Conservation (phyloP, 2,113 vertebrate species). For the Tenebrosternarchus preto region DNA sequence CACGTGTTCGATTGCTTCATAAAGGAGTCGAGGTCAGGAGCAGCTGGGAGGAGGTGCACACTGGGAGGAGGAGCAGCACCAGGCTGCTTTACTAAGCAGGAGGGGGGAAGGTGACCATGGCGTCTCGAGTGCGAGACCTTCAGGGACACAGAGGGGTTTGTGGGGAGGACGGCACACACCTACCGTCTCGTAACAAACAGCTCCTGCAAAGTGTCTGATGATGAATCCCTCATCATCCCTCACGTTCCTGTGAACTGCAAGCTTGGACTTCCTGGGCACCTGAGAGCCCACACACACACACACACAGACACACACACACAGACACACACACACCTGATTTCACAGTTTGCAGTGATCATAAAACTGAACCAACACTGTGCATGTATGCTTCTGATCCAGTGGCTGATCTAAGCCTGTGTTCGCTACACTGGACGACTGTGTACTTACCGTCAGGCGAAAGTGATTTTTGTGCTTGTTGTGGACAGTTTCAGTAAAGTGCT, state of each 20-base stretch:
- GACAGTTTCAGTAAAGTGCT: conserved; percentile 90
- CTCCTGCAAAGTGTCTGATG: conserved; percentile 94
- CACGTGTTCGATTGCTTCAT: not conserved
- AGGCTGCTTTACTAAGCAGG: not conserved
- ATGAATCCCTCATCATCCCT: conserved; percentile 97
- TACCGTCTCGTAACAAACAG: conserved; percentile 98
- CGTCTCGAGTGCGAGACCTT: not conserved
- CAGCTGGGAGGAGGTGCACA: not conserved
- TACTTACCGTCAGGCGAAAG: conserved; percentile 91
- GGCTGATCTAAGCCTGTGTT: not conserved
- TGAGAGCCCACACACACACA: conserved; percentile 56
- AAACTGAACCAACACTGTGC: not conserved
- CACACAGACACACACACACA: not conserved
- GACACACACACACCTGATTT: not conserved
- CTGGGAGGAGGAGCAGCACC: not conserved
- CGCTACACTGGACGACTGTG: too few species aligned
- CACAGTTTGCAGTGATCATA: too few species aligned
- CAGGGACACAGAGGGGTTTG: too few species aligned
- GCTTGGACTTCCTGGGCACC: conserved; percentile 96
- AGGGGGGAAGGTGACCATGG: not conserved
- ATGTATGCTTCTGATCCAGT: too few species aligned
- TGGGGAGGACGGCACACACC: conserved; percentile 28
- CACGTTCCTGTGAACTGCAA: conserved; percentile 93
- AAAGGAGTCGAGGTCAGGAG: not conserved
- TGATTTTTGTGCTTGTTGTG: conserved; percentile 96